Evolutionary conservation across 2,888 invertebrate species (phyloP).

Genomic region (Drosophila rellima): DNA sequence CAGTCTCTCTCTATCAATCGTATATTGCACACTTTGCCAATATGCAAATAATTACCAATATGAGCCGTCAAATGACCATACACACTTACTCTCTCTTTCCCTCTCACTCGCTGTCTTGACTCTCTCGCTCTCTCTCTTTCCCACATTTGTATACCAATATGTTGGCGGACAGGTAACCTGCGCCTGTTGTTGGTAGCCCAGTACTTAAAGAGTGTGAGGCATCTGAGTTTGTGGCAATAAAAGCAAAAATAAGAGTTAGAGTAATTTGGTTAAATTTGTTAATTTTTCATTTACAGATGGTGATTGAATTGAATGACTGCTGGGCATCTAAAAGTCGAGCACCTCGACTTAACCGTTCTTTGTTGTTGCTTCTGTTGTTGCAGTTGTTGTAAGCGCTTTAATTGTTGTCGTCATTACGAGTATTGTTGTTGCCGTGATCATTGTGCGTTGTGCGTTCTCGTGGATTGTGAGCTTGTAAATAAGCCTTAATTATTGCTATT

Average conservation of each 20-base stretch:
- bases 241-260: no score
- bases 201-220: neutral
- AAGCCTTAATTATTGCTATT: constrained; percentile 80
- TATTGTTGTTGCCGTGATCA: constrained; percentile 26
- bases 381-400: constrained; percentile 42
- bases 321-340: neutral
- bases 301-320: neutral
- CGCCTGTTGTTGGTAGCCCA: constrained; percentile 8
- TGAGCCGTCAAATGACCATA: constrained; percentile 67
- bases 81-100: constrained; percentile 28
- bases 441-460: constrained; percentile 30
- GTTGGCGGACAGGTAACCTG: constrained; percentile 59
- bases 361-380: constrained; percentile 19
- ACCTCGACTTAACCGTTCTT: neutral
- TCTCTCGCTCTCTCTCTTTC: neutral
- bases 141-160: constrained; percentile 49
- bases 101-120: neutral
- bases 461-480: constrained; percentile 76
- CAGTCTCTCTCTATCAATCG: neutral
- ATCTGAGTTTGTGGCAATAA: neutral
- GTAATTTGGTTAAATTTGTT: no score
- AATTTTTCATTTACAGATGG: no score
- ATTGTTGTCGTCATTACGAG: constrained; percentile 31
- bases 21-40: constrained; percentile 33
- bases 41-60: constrained; percentile 77